Evolutionary conservation across 1,140 invertebrate species (phyloP).

Genomic region (Cherax quadricarinatus): DNA sequence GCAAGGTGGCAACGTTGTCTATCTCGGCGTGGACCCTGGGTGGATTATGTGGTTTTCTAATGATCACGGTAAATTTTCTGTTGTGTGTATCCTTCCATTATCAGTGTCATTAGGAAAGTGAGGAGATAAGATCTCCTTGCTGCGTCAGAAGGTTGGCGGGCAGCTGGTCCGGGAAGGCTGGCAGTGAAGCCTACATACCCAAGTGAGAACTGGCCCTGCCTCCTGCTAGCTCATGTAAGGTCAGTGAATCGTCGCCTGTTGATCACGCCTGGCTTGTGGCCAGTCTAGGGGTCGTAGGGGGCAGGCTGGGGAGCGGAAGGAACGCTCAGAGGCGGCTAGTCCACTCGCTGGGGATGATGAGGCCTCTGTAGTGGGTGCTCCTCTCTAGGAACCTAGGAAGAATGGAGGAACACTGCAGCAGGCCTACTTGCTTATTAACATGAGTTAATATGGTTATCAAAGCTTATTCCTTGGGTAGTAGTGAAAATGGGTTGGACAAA

Average conservation of each 20-base stretch:
- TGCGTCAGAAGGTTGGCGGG: background rate
- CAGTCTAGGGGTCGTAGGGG: background rate
- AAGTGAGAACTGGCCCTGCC: background rate
- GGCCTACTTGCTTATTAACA: no score
- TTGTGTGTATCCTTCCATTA: conserved; percentile 40
- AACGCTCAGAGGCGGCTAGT: background rate
- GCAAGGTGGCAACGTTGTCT: conserved; percentile 9
- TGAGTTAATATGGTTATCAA: no score
- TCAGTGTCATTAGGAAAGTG: conserved; percentile 35
- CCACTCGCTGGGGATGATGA: no score
- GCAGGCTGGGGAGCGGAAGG: background rate
- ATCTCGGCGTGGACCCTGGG: background rate
- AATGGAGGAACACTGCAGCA: no score
- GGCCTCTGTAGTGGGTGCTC: no score
- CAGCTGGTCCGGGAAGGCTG: background rate
- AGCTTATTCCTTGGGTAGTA: no score
- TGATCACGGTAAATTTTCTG: conserved; percentile 24
- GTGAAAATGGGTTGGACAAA: no score
- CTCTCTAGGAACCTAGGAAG: no score
- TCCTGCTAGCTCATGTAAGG: conserved; percentile 5
- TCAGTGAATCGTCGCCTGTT: conserved; percentile 13
- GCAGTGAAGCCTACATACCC: background rate
- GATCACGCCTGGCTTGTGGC: conserved; percentile 22
- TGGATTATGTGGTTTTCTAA: conserved; percentile 14
- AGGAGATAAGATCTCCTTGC: conserved; percentile 26